Conservation (phyloP, 2,888 invertebrate genomes). For the Idaea biselata region DNA sequence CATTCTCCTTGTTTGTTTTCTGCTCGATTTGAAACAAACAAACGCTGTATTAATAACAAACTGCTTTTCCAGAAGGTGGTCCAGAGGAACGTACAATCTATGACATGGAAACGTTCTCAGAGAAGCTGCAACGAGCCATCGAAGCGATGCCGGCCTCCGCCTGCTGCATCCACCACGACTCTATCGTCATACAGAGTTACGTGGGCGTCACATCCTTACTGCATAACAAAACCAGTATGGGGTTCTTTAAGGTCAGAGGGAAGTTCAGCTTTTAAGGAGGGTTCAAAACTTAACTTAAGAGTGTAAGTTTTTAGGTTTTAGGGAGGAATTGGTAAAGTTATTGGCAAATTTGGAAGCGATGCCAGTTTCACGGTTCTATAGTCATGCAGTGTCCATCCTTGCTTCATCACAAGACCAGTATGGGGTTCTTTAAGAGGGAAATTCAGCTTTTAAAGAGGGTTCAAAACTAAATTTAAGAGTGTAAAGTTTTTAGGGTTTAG, state of each 20-base stretch:
- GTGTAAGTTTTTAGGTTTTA: neutral
- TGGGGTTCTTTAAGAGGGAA: slow-evolving; percentile 94
- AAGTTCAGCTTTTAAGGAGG: slow-evolving; percentile 85
- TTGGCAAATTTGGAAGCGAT: slow-evolving; percentile 47
- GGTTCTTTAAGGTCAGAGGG: slow-evolving; percentile 93
- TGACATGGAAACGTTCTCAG: slow-evolving; percentile 82
- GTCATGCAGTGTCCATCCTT: slow-evolving; percentile 89
- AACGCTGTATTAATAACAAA: too few species aligned
- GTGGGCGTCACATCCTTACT: slow-evolving; percentile 88
- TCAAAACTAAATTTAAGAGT: too few species aligned
- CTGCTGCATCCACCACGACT: slow-evolving; percentile 82
- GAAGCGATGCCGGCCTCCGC: slow-evolving; percentile 67
- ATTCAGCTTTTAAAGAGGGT: slow-evolving; percentile 83
- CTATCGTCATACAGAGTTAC: slow-evolving; percentile 90
- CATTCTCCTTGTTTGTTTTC: too few species aligned
- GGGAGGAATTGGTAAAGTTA: neutral
- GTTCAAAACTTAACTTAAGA: too few species aligned
- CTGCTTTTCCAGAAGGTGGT: slow-evolving; percentile 49
- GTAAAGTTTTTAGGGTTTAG: neutral
- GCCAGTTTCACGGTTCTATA: slow-evolving; percentile 83
- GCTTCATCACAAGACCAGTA: slow-evolving; percentile 89
- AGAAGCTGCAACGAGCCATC: slow-evolving; percentile 78
- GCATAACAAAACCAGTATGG: slow-evolving; percentile 90
- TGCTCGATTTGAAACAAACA: too few species aligned
- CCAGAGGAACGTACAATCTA: slow-evolving; percentile 71